Evolutionary conservation across 2,797 vertebrate genomes (phyloP).

Genomic region (Oreochromis mossambicus): DNA sequence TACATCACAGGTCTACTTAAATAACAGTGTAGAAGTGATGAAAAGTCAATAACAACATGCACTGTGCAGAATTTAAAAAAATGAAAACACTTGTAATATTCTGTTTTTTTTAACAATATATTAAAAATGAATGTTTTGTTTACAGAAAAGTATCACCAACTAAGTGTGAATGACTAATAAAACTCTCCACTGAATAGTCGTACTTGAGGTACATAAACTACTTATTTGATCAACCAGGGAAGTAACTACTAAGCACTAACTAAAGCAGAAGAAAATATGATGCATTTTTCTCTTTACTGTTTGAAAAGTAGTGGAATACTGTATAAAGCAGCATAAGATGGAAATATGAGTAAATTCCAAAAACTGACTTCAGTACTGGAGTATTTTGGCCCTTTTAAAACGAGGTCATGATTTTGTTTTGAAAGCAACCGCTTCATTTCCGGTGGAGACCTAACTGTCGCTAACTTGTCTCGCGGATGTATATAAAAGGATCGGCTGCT

Average conservation of each 20-base stretch:
- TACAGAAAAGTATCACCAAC: background rate
- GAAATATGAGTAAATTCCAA: background rate
- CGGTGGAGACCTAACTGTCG: background rate
- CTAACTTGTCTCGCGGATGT: background rate
- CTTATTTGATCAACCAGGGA: background rate
- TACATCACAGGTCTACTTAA: background rate
- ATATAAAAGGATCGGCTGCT: fast-evolving
- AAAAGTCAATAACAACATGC: background rate
- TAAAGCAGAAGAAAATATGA: background rate
- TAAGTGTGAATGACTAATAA: background rate
- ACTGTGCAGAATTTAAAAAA: fast-evolving
- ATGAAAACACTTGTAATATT: background rate
- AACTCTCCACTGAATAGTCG: background rate
- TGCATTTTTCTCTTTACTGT: background rate
- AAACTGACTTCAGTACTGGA: background rate
- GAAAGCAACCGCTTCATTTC: background rate
- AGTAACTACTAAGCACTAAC: background rate
- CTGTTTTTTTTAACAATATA: background rate
- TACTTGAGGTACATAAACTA: background rate
- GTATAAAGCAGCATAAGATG: background rate
- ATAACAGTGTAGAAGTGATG: background rate
- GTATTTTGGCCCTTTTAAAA: background rate
- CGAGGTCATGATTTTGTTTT: background rate
- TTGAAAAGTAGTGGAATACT: background rate
- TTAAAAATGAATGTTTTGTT: background rate